These are phyloP conservation scores for Sebastes nivosus DNA, from an alignment of 2,797 vertebrate species.

Conservation along the genomic window DNA sequence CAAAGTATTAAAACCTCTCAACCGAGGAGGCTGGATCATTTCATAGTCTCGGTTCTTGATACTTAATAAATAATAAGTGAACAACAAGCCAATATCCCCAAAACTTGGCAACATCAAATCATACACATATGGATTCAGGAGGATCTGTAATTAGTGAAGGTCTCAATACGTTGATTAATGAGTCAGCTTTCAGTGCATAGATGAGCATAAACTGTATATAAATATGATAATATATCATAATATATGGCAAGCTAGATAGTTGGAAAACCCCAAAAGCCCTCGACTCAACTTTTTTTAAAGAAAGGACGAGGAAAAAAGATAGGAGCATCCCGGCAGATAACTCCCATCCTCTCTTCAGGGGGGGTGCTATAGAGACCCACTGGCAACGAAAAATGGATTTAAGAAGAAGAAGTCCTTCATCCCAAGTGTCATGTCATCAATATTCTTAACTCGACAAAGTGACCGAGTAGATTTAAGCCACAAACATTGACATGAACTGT, in stretches of 20 bases:
- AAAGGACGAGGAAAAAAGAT: background rate
- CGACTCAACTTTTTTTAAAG: background rate
- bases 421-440: background rate
- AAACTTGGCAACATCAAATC: background rate
- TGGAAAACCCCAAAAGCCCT: background rate
- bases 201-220: background rate
- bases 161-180: constrained; percentile 1
- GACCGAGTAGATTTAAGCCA: background rate
- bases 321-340: background rate
- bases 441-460: background rate
- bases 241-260: background rate
- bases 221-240: background rate
- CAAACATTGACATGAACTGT: background rate
- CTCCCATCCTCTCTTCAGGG: background rate
- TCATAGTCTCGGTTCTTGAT: background rate
- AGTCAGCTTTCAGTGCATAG: background rate
- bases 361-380: background rate
- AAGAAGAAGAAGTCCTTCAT: background rate
- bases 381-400: background rate
- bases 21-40: background rate
- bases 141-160: constrained; percentile 7
- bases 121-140: background rate
- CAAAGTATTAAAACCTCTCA: background rate
- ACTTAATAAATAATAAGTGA: background rate
- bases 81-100: background rate